Evolutionary conservation across 2,888 invertebrate genomes (phyloP).

Genomic region (Crocallis elinguaria): DNA sequence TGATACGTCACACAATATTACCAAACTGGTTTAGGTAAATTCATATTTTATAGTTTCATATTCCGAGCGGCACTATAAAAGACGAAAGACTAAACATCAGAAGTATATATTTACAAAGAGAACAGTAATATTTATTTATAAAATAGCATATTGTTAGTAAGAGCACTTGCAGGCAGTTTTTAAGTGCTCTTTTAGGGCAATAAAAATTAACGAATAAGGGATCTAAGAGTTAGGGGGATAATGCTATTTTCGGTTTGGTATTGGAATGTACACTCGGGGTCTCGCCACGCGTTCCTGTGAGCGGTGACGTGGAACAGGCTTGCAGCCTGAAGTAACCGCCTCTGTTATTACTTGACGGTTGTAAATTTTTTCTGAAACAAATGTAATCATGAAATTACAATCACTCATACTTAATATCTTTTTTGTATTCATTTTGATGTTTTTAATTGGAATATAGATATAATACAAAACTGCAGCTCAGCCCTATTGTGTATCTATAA

Average conservation of each 20-base stretch:
- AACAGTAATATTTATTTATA: no score
- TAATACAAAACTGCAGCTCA: no score
- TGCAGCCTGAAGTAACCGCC: background rate
- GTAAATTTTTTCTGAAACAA: slow-evolving; percentile 11
- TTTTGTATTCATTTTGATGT: no score
- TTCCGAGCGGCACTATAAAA: slow-evolving; percentile 53
- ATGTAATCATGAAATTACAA: background rate
- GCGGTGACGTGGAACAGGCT: background rate
- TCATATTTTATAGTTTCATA: no score
- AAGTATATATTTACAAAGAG: no score
- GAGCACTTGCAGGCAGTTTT: no score
- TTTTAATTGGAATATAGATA: no score
- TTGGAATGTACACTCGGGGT: slow-evolving; percentile 56
- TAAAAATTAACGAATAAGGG: background rate
- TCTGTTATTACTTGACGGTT: background rate
- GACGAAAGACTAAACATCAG: no score
- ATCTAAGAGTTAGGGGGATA: background rate
- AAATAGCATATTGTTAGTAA: no score
- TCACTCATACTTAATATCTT: no score
- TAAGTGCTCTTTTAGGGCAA: background rate
- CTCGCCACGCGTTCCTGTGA: background rate
- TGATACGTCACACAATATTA: background rate
- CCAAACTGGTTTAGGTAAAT: slow-evolving; percentile 40
- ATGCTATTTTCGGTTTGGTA: background rate
- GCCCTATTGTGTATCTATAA: no score